A percentile compares a stretch with the other conserved stretches of the same genome.
phyloP scores from a whole-genome alignment of 2,888 invertebrate species.

The Drosophila merina region DNA sequence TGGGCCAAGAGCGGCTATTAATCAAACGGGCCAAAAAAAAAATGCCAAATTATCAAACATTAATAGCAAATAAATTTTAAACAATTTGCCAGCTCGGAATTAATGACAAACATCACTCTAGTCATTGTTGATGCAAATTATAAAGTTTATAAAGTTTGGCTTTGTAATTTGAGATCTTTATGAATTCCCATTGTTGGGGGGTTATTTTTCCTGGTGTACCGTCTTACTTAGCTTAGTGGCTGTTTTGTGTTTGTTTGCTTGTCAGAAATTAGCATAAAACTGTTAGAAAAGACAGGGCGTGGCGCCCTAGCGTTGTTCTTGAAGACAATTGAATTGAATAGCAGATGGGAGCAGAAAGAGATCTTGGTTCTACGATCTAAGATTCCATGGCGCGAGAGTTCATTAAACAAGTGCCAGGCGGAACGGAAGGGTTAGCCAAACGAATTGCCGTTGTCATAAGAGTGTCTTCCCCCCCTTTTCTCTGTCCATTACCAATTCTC shows the following conservation, averaged over 20 bases:
- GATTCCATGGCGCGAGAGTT: constrained; percentile 32
- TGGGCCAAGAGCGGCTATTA: constrained; percentile 56
- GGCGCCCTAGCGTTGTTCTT: neutral
- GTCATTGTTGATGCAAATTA: too few relatives aligned
- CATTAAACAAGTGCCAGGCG: constrained; percentile 48
- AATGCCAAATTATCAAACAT: constrained; percentile 63
- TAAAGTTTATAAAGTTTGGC: too few relatives aligned
- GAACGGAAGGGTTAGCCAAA: constrained; percentile 39
- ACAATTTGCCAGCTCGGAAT: neutral
- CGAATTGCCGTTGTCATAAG: constrained; percentile 40
- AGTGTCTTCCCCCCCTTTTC: constrained; percentile 8
- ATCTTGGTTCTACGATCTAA: neutral
- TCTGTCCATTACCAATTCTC: neutral
- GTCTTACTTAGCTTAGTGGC: constrained; percentile 11
- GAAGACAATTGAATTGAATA: constrained; percentile 55
- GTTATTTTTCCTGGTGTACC: too few relatives aligned
- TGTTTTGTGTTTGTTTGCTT: constrained; percentile 48
- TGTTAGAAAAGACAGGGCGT: constrained; percentile 63
- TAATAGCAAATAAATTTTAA: constrained; percentile 54
- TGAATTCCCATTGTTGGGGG: too few relatives aligned
- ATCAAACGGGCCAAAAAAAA: constrained; percentile 53
- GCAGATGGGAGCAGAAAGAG: constrained; percentile 39
- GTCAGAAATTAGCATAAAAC: constrained; percentile 71
- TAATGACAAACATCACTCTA: too few relatives aligned
- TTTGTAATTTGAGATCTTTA: too few relatives aligned